Evolutionary conservation across 2,113 vertebrate genomes (phyloP).

Genomic region (Clarias gariepinus): DNA sequence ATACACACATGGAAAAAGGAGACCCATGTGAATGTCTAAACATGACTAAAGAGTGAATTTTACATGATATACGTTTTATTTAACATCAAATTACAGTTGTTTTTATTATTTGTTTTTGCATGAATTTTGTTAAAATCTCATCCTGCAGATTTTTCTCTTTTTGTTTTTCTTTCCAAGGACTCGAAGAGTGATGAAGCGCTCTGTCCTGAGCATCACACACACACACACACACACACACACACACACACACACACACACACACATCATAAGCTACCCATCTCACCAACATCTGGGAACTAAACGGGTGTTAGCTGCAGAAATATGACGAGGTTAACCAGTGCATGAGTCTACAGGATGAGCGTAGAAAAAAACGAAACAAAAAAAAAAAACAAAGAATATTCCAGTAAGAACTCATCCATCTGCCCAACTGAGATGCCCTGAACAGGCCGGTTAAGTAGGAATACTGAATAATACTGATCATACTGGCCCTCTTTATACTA

Average conservation of each 20-base stretch:
- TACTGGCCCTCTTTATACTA: background rate
- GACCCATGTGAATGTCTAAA: no score
- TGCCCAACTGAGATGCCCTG: no score
- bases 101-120: background rate
- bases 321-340: background rate
- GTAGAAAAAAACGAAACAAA: background rate
- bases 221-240: background rate
- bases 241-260: no score
- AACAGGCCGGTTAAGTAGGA: background rate
- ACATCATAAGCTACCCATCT: background rate
- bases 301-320: background rate
- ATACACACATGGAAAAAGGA: no score
- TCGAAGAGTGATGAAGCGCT: background rate
- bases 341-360: background rate
- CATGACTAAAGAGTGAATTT: no score
- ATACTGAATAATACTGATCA: background rate
- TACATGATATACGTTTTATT: no score
- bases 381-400: conserved; percentile 8
- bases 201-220: background rate
- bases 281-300: background rate
- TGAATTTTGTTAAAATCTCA: background rate
- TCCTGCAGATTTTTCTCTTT: background rate
- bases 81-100: background rate
- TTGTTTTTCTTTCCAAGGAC: background rate
- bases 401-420: background rate